Evolutionary conservation across 2,113 vertebrate species (phyloP), one percentile per base, ranked within the genome.

Genomic region (Rhinoderma darwinii): DNA sequence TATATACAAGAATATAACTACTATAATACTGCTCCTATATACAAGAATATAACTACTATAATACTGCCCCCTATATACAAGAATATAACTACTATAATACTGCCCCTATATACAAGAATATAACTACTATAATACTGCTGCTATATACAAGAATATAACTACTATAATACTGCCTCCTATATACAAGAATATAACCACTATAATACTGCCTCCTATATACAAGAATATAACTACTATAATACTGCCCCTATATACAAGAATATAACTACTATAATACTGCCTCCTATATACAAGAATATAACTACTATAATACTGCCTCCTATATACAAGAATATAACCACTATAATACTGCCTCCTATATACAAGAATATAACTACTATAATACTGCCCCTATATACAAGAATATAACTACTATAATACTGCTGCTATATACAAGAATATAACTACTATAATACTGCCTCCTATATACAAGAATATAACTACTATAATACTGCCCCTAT

Each of bases 21-120:
- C 59, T 63, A 70, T 70, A 70, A 70, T 70, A 70, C 61, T 15
- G 61, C 61, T 32, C 61, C 61, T 66, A 66, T 66, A 11, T 66
- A 66, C 61, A 66, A 32, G 61, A 66, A 66, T 66, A 66, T 66
- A 32, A 66, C 61, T 66, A 66, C 61, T 66, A 66, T 66, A 66
- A 66, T 66, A 66, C 61, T 66, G 61, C n/a, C 25, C 2, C 22
- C 56, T 59, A 59, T 59, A 25, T 59, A 59, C 56, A 59, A 59
- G 56, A 59, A 59, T 59, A 59, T 59, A 59, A 59, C 56, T 59
- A 59, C 56, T 59, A 10, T 59, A 59, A 59, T 59, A 59, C 56
- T 59, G 56, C 56, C 2, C 61, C 61, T 66, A 66, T 66, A 11
- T 66, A 66, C 61, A 66, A 66, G 61, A 32, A 66, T 66, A 66